Base-by-base conservation (phyloP, 2,797 vertebrate genomes). In the Ceryle rudis region DNA sequence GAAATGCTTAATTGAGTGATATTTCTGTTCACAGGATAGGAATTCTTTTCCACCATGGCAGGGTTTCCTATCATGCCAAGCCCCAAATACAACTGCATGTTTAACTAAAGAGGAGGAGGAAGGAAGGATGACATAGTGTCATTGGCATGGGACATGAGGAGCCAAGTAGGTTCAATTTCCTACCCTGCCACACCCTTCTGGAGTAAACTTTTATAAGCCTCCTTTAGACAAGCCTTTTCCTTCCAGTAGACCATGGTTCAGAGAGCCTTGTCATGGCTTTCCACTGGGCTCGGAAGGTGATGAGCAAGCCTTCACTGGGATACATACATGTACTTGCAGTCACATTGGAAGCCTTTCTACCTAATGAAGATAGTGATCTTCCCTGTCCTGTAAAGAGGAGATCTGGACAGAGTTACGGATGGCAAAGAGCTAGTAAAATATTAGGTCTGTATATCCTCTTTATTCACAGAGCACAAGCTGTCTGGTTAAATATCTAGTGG, bases 241-340 rank as follows among this genome's bases (percentile, higher is more conserved):
- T 84, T 60, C 44, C 35, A 51, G 13, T 17, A 55, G 47, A 33
- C 14, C 18, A 3, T 10, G 11, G 20, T 46, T 85, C 75, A 55
- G 18, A 49, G 25, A 65, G 5, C 11, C 52, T 55, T 55, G 17
- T 20, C 8, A 5, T 20, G 31, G 52, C 31, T 94, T 71, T 74
- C 41, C 52, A 28, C 26, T 5, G 22, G 21, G 31, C 11, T 52
- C 62, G 33, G 21, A 31, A 51, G 35, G 13, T 51, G 46, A 74
- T 9, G 2, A 1, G 0, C 1, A 6, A 77, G 11, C 23, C 57
- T 37, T 14, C 15, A 1, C 4, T 60, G n/a, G 19, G 23, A n/a
- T 42, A 25, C 0, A 0, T 49, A 16, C 18, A 1, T 54, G 26
- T n/a, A 79, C 42, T 47, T 70, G 60, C 8, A 17, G 42, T 70